These are phyloP conservation scores for Oligia strigilis DNA, from an alignment of 2,888 invertebrate species.

Conservation along the genomic window DNA sequence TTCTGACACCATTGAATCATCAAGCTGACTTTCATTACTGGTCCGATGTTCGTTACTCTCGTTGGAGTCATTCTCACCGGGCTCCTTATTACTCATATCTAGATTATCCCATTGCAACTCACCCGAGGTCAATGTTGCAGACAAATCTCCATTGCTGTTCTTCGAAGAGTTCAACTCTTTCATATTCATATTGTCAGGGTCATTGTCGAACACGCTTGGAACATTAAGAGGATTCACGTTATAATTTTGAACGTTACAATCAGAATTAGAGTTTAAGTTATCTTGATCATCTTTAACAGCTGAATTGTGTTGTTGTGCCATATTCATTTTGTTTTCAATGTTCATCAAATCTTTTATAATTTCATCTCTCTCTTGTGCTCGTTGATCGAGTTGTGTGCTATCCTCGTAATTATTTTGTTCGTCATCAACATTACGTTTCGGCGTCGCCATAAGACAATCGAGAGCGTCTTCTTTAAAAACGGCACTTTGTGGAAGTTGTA, in stretches of 20 bases:
- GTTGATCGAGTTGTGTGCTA: constrained; percentile 74
- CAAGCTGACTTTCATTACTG: constrained; percentile 62
- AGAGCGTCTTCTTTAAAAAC: constrained; percentile 84
- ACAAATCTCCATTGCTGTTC: constrained; percentile 64
- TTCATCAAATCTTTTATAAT: constrained; percentile 88
- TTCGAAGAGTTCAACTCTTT: constrained; percentile 57
- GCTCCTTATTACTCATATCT: constrained; percentile 70
- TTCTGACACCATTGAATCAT: constrained; percentile 62
- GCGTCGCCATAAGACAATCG: constrained; percentile 85
- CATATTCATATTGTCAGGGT: constrained; percentile 60
- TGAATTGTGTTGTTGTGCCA: constrained; percentile 71
- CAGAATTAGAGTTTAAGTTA: constrained; percentile 59
- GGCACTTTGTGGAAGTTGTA: constrained; percentile 82
- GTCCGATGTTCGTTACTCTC: constrained; percentile 37
- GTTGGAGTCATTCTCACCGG: constrained; percentile 54
- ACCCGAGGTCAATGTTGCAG: constrained; percentile 63
- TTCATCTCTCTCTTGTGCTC: constrained; percentile 82
- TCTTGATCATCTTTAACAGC: constrained; percentile 66
- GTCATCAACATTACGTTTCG: constrained; percentile 77
- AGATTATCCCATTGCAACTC: constrained; percentile 75
- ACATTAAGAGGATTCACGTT: constrained; percentile 63
- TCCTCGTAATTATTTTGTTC: constrained; percentile 75
- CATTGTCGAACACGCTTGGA: constrained; percentile 65
- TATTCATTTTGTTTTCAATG: constrained; percentile 83
- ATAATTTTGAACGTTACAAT: constrained; percentile 69